These are phyloP conservation scores for Littorina saxatilis DNA, from an alignment of 1,140 invertebrate genomes.

Conservation along the genomic window DNA sequence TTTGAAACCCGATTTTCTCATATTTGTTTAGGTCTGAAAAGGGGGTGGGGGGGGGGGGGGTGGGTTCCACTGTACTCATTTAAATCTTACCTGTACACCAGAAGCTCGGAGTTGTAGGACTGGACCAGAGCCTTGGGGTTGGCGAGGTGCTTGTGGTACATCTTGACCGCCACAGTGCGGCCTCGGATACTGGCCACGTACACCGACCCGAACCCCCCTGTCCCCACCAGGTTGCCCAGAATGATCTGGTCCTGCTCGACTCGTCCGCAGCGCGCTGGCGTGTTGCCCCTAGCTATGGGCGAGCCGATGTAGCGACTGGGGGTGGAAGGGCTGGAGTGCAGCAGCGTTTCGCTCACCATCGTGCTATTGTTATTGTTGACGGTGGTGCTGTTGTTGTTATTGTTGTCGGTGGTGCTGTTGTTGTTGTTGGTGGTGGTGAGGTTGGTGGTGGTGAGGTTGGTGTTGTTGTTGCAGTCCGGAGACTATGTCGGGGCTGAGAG, in stretches of 20 bases:
- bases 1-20: no score
- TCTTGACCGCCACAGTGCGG: conserved; percentile 59
- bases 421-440: no score
- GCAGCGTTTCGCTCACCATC: conserved; percentile 33
- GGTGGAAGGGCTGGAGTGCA: conserved; percentile 22
- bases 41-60: no score
- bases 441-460: background rate
- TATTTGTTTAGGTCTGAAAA: no score
- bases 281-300: conserved; percentile 9
- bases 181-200: conserved; percentile 53
- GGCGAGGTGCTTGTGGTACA: conserved; percentile 60
- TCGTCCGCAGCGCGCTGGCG: conserved; percentile 22
- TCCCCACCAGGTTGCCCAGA: conserved; percentile 57
- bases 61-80: no score
- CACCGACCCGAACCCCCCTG: conserved; percentile 67
- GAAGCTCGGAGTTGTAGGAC: conserved; percentile 63
- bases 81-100: conserved; percentile 51
- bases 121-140: conserved; percentile 58
- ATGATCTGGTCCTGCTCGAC: conserved; percentile 57
- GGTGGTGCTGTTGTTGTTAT: background rate
- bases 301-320: conserved; percentile 33
- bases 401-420: background rate
- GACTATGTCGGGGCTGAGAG: no score
- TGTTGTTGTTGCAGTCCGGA: no score
- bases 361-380: background rate